Evolutionary conservation across 2,113 vertebrate genomes (phyloP), one percentile per base, ranked within the genome.

Genomic region (Apaloderma vittatum): DNA sequence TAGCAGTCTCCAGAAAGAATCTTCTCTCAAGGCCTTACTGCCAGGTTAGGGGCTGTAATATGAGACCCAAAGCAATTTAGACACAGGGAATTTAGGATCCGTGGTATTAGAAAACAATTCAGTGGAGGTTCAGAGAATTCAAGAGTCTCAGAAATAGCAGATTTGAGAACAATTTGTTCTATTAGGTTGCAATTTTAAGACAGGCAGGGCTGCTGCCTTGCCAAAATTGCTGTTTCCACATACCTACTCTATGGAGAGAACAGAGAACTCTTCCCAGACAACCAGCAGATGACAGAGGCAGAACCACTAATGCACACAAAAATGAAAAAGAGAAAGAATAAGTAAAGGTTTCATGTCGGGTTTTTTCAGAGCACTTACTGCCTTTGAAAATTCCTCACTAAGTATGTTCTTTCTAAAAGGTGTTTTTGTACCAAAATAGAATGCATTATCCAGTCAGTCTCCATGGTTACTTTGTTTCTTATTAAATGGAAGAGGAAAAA

Each of bases 381-480:
- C 54, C 58, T 88, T 89, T 86, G 46, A 95, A 98, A 96, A 93
- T 93, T 78, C 54, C 68, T 95, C 62, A 77, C 75, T 86, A 94
- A 92, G 84, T 86, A 80, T 74, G 63, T 94, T 92, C 71, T 74
- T 97, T 95, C 88, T 92, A 89, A 85, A 96, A 95, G 86, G 59
- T 93, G 46, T 52, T 95, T 98, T 95, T 94, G 54, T 88, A 93
- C 93, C 79, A 88, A 97, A 97, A 86, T 93, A 90, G 97, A 97
- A 97, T 94, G 72, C 89, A 96, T 95, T 97, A 94, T 91, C 88
- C 65, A 86, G 72, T 89, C 78, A 91, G 93, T 98, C 91, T 94
- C 98, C 97, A 98, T 98, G 96, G 97, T 63, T 97, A 98, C 97
- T 98, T 95, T 97, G 94, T 96, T 98, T 97, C 93, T 98, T 98